These are phyloP conservation scores for Teleiodes luculella DNA, from an alignment of 2,888 invertebrate genomes.

Conservation along the genomic window DNA sequence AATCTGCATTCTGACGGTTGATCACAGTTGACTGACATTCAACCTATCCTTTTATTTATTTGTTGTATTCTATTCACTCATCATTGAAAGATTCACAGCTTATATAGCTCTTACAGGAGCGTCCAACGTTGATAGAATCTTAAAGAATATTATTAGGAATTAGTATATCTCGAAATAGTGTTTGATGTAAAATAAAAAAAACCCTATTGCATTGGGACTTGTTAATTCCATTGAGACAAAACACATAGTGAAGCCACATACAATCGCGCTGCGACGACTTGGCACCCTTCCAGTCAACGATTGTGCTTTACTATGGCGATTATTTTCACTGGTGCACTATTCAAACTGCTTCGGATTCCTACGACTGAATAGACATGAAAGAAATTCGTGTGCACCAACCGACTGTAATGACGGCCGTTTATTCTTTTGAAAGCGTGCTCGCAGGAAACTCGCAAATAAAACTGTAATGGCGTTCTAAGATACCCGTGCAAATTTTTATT, in stretches of 20 bases:
- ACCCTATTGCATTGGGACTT: slow-evolving; percentile 57
- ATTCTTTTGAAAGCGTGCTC: slow-evolving; percentile 38
- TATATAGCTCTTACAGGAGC: too few species aligned
- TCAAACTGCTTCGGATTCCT: slow-evolving; percentile 52
- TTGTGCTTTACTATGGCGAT: slow-evolving; percentile 64
- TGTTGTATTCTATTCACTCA: too few species aligned
- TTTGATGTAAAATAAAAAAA: too few species aligned
- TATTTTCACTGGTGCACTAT: slow-evolving; percentile 59
- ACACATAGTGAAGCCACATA: slow-evolving; percentile 58
- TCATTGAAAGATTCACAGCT: too few species aligned
- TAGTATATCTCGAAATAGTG: too few species aligned
- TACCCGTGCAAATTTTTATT: slow-evolving; percentile 9
- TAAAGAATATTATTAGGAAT: too few species aligned
- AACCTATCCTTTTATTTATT: too few species aligned
- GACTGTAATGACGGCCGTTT: slow-evolving; percentile 52
- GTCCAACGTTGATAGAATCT: too few species aligned
- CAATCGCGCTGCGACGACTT: slow-evolving; percentile 41
- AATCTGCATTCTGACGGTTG: too few species aligned
- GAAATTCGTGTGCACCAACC: slow-evolving; percentile 53
- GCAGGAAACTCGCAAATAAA: slow-evolving; percentile 31
- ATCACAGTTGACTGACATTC: too few species aligned
- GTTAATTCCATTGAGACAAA: slow-evolving; percentile 67
- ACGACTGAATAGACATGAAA: slow-evolving; percentile 59
- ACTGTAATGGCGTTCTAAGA: slow-evolving; percentile 13
- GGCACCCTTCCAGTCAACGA: slow-evolving; percentile 67